phyloP scores from a whole-genome alignment of 2,888 invertebrate species.

The Lasioglossum pauxillum region DNA sequence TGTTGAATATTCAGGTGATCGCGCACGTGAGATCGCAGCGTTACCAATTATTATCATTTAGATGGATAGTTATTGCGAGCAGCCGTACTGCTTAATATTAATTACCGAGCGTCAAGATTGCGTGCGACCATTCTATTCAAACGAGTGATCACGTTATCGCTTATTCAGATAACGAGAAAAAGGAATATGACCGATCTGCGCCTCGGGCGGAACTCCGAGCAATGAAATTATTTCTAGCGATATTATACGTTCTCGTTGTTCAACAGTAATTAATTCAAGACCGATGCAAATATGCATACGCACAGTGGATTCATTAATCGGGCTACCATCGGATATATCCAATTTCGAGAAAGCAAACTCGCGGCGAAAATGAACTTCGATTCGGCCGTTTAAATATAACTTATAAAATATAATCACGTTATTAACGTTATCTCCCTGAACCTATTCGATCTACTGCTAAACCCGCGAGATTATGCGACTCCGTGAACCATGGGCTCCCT shows the following conservation, averaged over 20 bases:
- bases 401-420: not conserved
- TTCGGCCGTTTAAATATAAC: not conserved
- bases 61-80: not conserved
- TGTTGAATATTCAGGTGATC: not conserved
- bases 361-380: not conserved
- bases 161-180: not conserved
- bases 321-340: no score
- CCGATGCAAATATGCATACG: not conserved
- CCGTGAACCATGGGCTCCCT: not conserved
- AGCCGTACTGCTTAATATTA: not conserved
- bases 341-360: not conserved
- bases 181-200: not conserved
- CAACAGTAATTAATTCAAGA: not conserved
- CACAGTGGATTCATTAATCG: not conserved
- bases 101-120: not conserved
- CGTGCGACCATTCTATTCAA: conserved; percentile 3
- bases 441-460: not conserved
- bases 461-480: not conserved
- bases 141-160: not conserved
- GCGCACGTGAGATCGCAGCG: not conserved
- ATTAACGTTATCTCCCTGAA: not conserved
- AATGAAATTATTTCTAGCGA: not conserved
- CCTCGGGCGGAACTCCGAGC: not conserved
- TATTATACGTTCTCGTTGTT: not conserved
- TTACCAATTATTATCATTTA: not conserved